Conservation (phyloP, 2,888 invertebrate genomes). For the Drosophila anceps region DNA sequence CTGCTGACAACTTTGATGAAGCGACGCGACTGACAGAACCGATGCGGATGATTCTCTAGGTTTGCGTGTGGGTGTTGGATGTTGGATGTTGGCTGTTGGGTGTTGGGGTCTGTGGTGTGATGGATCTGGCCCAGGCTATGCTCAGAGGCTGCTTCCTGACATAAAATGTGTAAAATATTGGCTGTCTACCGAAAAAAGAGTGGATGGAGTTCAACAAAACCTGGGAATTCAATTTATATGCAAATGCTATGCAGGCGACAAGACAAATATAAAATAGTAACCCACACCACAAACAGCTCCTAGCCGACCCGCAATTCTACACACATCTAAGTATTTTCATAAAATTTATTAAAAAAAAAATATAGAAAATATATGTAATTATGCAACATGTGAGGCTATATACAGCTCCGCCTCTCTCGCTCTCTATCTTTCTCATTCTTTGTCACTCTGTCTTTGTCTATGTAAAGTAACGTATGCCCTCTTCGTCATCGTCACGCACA, state of each 20-base stretch:
- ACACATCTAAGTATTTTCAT: slow-evolving; percentile 60
- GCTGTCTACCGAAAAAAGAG: slow-evolving; percentile 47
- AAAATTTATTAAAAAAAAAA: slow-evolving; percentile 74
- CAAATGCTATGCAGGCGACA: slow-evolving; percentile 76
- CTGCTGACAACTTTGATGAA: slow-evolving; percentile 74
- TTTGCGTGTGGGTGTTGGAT: slow-evolving; percentile 6
- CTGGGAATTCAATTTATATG: slow-evolving; percentile 80
- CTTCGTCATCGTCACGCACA: slow-evolving; percentile 56
- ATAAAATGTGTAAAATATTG: slow-evolving; percentile 80
- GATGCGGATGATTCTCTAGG: slow-evolving; percentile 37
- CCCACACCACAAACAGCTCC: background rate
- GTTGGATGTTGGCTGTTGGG: too few relatives aligned
- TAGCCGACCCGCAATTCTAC: background rate
- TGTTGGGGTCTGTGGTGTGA: slow-evolving; percentile 31
- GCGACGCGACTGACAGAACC: slow-evolving; percentile 59
- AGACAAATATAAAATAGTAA: slow-evolving; percentile 62
- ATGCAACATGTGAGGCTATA: slow-evolving; percentile 53
- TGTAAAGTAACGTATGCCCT: slow-evolving; percentile 64
- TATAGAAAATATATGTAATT: slow-evolving; percentile 62
- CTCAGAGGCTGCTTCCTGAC: slow-evolving; percentile 19
- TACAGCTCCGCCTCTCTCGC: background rate
- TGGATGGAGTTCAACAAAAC: slow-evolving; percentile 31
- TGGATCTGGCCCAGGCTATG: slow-evolving; percentile 38
- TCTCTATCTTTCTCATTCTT: background rate
- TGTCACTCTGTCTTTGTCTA: slow-evolving; percentile 22